Base-by-base conservation (phyloP, 2,888 invertebrate species). In the Cerceris rybyensis region DNA sequence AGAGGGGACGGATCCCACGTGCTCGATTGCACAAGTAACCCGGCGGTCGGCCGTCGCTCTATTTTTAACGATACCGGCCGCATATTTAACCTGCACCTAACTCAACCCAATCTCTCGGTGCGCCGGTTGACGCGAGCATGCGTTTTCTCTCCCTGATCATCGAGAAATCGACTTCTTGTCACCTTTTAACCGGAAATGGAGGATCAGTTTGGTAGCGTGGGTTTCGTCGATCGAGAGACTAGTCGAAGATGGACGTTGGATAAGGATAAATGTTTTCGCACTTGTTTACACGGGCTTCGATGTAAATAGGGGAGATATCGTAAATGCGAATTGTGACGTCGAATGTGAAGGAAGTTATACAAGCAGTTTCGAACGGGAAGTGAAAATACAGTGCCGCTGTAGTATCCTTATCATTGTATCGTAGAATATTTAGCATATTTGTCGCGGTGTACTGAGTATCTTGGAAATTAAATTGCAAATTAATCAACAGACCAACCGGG, bases 61-160 rank as follows among this genome's bases (percentile, higher is more conserved):
- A 92, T 91, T 92, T 91, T 90, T 90, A 91, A 87, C 85, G 77
- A 86, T 84, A 88, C 86, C 86, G 86, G 89, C 86, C 90, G 90
- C 91, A 90, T 91, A 92, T 92, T 91, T 92, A 92, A 91, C 90
- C 91, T 87, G 90, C 81, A 88, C 87, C 90, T 91, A 92, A 91
- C 91, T 89, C 88, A 69, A 75, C 75, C 81, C 54, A 60, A 77
- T 73, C 60, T 43, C 60, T 17, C 14, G 16, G 42, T 42, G n/a
- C 57, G 11, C 68, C 50, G 63, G 50, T n/a, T 42, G 39, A 28
- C 50, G 49, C 55, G 55, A 55, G 55, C 55, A 17, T 55, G 55
- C 55, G 17, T 55, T 55, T 59, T 57, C 42, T 57, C 16, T 64
- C 41, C 41, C 28, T 16, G 9, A 55, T 7, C 16, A 49, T 14